Evolutionary conservation across 1,140 invertebrate species (phyloP), one percentile per base, ranked within the genome.

Genomic region (Nixonia krombeini): DNA sequence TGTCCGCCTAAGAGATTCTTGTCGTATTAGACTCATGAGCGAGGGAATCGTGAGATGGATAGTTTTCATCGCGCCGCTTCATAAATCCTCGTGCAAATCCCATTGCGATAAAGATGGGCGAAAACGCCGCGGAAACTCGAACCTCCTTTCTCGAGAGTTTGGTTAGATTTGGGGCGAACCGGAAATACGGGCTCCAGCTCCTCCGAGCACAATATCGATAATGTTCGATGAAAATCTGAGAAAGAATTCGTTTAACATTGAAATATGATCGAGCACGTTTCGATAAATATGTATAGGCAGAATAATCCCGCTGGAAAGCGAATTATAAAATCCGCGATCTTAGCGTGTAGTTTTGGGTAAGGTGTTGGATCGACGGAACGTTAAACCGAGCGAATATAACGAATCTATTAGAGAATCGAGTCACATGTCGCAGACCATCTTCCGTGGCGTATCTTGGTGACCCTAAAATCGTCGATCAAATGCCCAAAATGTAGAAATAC

Each of bases 51-150:
- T 49, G 74, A 79, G 73, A 81, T 78, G 72, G 71, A 81, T 80
- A 78, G 77, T 78, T 79, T 79, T 78, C 79, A 75, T 78, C 77
- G 59, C 50, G 37, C 29, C 35, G 64, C 67, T 70, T 75, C 79
- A 78, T 81, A 79, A 79, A 81, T 79, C 74, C 67, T 71, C 37
- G 42, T 15, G 61, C 31, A 67, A 72, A 80, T 72, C 71, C 73
- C 41, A 45, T 25, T 55, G 47, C 40, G 59, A 74, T 66, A 67
- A 62, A 67, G 59, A 46, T 55, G 28, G 51, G 31, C 10, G 55
- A 57, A 57, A 64, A 35, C 28, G 46, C 29, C 15, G 21, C 37
- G 40, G 18, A 51, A 13, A 38, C 13, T 49, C 10, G 16, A 37
- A 0, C 31, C 38, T 38, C 45, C 10, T 37, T 46, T 26, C 26